phyloP scores from a whole-genome alignment of 2,797 vertebrate species.

The Oreochromis mossambicus region DNA sequence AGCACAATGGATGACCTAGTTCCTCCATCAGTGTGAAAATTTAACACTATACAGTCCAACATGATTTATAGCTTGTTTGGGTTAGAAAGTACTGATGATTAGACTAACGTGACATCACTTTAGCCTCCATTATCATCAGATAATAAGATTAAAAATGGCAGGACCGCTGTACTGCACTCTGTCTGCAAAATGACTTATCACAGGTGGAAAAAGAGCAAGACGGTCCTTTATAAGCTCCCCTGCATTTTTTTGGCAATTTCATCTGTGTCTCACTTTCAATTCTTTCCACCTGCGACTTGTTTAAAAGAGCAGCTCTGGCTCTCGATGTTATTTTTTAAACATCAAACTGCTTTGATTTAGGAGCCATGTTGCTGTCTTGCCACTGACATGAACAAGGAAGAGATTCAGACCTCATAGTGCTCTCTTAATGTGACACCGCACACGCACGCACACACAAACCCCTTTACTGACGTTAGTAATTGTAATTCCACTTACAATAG shows the following conservation, averaged over 20 bases:
- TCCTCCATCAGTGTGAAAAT: neutral
- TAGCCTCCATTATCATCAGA: neutral
- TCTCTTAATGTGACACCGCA: neutral
- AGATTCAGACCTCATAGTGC: neutral
- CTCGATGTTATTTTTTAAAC: conserved; percentile 7
- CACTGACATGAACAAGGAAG: neutral
- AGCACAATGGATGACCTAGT: neutral
- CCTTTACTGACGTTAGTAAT: neutral
- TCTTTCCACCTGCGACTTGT: neutral
- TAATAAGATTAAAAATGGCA: neutral
- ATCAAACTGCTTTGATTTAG: conserved; percentile 43
- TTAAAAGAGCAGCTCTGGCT: neutral
- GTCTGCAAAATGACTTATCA: neutral
- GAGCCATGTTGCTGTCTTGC: neutral
- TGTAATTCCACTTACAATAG: conserved; percentile 89
- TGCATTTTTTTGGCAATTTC: neutral
- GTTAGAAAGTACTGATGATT: neutral
- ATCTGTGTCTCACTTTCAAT: neutral
- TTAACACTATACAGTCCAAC: neutral
- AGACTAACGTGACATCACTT: neutral
- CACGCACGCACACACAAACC: neutral
- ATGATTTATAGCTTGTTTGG: neutral
- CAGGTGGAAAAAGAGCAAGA: neutral
- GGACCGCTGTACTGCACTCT: neutral
- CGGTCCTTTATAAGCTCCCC: neutral